A percentile compares a stretch with the other conserved stretches of the same genome.
These are phyloP conservation scores for Pseudorectes ferrugineus DNA, from an alignment of 2,113 vertebrate species.

Conservation along the genomic window DNA sequence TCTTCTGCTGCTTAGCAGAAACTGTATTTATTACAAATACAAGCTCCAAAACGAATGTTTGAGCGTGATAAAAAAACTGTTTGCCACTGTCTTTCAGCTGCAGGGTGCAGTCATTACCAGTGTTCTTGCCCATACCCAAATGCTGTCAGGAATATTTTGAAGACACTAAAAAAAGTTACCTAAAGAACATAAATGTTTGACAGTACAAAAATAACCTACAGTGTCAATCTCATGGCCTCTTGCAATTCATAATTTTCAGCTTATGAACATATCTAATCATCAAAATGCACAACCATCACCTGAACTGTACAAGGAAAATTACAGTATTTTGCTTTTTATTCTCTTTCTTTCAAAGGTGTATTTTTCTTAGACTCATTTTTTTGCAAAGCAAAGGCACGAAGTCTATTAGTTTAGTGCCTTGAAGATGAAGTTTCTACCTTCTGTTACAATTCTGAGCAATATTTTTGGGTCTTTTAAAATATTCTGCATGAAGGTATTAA, in stretches of 20 bases:
- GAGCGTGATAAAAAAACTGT: neutral
- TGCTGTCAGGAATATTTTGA: neutral
- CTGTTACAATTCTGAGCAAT: neutral
- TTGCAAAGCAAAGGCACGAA: neutral
- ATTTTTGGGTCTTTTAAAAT: neutral
- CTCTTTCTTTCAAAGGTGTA: neutral
- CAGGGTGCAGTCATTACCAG: neutral
- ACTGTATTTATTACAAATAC: neutral
- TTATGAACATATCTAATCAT: neutral
- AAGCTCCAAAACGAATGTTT: neutral
- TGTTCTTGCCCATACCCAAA: neutral
- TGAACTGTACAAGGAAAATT: neutral
- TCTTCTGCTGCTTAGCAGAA: neutral
- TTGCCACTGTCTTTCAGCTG: neutral
- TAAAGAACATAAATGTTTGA: neutral
- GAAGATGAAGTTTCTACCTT: neutral
- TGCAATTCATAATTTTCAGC: neutral
- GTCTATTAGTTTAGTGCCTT: neutral
- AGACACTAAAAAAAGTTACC: neutral
- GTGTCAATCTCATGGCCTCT: neutral
- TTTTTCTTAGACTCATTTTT: neutral
- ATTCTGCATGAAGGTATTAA: neutral
- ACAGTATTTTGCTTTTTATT: neutral
- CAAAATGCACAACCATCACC: neutral
- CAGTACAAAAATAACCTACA: neutral